These are phyloP conservation scores for Corydoras sp. DNA, from an alignment of 2,113 vertebrate species.

Conservation along the genomic window DNA sequence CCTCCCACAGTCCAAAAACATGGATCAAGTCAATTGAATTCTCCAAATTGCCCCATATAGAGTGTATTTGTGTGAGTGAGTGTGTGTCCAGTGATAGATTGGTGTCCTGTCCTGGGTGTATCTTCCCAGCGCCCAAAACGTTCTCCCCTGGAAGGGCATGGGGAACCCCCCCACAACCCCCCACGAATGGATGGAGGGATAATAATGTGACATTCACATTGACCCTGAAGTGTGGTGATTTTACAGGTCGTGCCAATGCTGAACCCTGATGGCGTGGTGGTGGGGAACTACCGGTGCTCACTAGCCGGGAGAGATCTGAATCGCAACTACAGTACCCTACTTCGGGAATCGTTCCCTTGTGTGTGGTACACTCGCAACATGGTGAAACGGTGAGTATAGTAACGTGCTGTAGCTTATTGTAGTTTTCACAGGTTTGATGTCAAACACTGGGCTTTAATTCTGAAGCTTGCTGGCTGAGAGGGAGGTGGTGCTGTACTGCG, in stretches of 20 bases:
- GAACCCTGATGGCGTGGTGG: constrained; percentile 89
- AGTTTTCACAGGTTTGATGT: neutral
- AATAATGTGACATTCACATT: no score
- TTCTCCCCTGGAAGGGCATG: no score
- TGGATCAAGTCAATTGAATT: no score
- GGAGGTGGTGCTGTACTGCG: constrained; percentile 83
- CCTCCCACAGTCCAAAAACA: no score
- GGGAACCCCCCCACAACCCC: no score
- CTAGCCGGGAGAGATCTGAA: constrained; percentile 82
- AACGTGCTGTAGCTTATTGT: neutral
- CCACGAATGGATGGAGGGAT: no score
- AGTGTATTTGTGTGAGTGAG: no score
- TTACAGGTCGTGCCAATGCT: constrained; percentile 83
- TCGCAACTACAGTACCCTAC: constrained; percentile 71
- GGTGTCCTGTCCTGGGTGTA: no score
- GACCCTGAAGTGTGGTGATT: no score
- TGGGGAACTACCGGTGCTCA: constrained; percentile 89
- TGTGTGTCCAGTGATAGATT: no score
- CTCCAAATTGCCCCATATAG: no score
- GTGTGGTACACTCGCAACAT: constrained; percentile 81
- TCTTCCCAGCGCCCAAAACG: no score
- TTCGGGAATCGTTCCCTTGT: constrained; percentile 72
- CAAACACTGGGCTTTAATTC: neutral
- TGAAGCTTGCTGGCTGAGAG: constrained; percentile 71
- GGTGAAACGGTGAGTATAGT: constrained; percentile 77